Conservation (phyloP, 1,140 invertebrate genomes). For the Cyclargus thomasi region DNA sequence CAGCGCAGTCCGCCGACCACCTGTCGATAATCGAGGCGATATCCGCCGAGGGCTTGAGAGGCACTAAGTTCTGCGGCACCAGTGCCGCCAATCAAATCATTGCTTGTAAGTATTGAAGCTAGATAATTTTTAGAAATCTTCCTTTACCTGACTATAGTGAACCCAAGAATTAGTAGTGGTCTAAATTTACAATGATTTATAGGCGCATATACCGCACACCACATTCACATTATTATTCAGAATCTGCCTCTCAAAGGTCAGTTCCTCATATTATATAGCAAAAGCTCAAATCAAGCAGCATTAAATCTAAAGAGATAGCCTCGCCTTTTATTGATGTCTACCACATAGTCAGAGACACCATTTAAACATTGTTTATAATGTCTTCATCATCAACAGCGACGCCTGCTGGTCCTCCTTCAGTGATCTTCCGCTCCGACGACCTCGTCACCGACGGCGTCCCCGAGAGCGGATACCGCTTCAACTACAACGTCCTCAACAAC, state of each 20-base stretch:
- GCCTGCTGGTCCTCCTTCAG: slow-evolving; percentile 64
- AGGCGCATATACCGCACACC: too few species aligned
- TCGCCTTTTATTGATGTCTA: background rate
- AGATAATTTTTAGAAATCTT: too few species aligned
- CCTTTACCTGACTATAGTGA: too few species aligned
- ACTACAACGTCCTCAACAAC: slow-evolving; percentile 68
- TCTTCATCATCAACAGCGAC: slow-evolving; percentile 45
- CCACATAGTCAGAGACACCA: background rate
- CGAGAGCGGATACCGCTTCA: slow-evolving; percentile 62
- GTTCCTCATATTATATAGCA: background rate
- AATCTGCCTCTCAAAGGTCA: too few species aligned
- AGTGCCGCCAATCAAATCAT: slow-evolving; percentile 61
- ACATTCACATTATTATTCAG: background rate
- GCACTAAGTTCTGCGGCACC: slow-evolving; percentile 62
- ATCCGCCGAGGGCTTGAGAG: slow-evolving; percentile 59
- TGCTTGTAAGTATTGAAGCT: slow-evolving; percentile 51
- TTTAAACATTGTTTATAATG: background rate
- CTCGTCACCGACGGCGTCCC: slow-evolving; percentile 46
- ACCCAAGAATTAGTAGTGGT: too few species aligned
- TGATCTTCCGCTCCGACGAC: slow-evolving; percentile 68
- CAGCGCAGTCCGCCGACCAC: slow-evolving; percentile 65
- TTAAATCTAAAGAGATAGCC: too few species aligned
- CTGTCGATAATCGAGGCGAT: slow-evolving; percentile 73
- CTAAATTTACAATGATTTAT: too few species aligned
- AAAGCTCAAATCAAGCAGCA: background rate